These are phyloP conservation scores for Schizothorax lantsangensis DNA, from an alignment of 2,797 vertebrate species.

Conservation along the genomic window DNA sequence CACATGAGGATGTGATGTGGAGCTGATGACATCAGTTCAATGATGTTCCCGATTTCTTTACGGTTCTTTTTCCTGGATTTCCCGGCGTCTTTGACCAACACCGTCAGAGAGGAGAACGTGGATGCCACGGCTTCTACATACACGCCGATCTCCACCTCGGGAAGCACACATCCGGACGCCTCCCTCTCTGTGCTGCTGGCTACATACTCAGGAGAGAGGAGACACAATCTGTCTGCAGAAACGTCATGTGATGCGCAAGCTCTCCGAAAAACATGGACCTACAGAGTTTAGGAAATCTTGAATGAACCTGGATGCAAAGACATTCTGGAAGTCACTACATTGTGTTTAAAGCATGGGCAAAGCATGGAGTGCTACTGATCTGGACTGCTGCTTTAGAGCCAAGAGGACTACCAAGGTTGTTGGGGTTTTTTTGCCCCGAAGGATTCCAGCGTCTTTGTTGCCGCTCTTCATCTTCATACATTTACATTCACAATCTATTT, in stretches of 20 bases:
- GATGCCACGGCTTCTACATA: constrained; percentile 59
- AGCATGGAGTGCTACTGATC: constrained; percentile 25
- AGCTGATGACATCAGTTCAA: constrained; percentile 95
- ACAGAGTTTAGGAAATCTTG: not conserved
- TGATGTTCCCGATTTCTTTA: constrained; percentile 92
- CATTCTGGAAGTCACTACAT: constrained; percentile 58
- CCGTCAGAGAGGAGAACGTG: constrained; percentile 56
- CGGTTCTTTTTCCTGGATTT: constrained; percentile 77
- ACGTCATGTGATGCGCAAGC: constrained; percentile 31
- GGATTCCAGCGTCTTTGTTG: constrained; percentile 2
- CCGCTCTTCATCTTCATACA: constrained; percentile 31
- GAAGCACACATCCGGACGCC: constrained; percentile 29
- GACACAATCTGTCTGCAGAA: constrained; percentile 39
- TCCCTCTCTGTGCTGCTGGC: constrained; percentile 55
- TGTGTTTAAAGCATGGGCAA: constrained; percentile 36
- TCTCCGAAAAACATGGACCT: constrained; percentile 12
- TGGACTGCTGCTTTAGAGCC: constrained; percentile 39
- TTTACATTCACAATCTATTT: constrained; percentile 34
- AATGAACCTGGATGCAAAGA: constrained; percentile 29
- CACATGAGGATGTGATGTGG: constrained; percentile 86
- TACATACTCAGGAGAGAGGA: constrained; percentile 47
- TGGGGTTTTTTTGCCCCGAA: constrained; percentile 20
- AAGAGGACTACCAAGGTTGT: constrained; percentile 38
- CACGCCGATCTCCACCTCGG: constrained; percentile 12
- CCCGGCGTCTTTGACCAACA: constrained; percentile 67